Percentiles rank a stretch among this genome's conserved stretches.
Conservation (phyloP, 2,888 invertebrate species). For the Ormyrus labotus region DNA sequence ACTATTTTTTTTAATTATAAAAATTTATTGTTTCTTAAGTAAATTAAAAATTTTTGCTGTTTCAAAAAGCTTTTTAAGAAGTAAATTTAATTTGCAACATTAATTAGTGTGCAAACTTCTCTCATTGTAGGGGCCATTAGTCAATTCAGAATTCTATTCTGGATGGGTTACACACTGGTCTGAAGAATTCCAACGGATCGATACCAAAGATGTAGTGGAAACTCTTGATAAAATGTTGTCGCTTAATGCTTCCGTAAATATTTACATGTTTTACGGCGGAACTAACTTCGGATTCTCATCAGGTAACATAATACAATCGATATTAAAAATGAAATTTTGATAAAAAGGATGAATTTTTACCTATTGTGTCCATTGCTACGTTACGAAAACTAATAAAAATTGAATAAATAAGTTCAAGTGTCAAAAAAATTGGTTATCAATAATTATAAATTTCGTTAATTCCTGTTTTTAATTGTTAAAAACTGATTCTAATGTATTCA, state of each 20-base stretch:
- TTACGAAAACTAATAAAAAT: too few relatives aligned
- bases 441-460: neutral
- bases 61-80: too few relatives aligned
- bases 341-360: too few relatives aligned
- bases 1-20: neutral
- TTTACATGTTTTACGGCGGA: constrained; percentile 97
- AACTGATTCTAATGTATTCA: neutral
- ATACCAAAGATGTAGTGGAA: constrained; percentile 75
- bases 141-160: constrained; percentile 94
- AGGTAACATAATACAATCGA: constrained; percentile 59
- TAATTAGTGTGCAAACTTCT: neutral
- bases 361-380: too few relatives aligned
- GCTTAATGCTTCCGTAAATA: constrained; percentile 82
- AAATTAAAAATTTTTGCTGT: too few relatives aligned
- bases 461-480: neutral
- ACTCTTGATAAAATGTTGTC: constrained; percentile 69
- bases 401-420: too few relatives aligned
- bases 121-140: constrained; percentile 82
- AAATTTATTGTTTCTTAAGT: neutral
- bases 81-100: too few relatives aligned
- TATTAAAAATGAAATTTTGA: too few relatives aligned
- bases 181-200: constrained; percentile 79
- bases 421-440: neutral
- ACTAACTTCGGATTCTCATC: constrained; percentile 87
- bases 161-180: constrained; percentile 97